phyloP scores from a whole-genome alignment of 2,888 invertebrate genomes.

The Acleris literana region DNA sequence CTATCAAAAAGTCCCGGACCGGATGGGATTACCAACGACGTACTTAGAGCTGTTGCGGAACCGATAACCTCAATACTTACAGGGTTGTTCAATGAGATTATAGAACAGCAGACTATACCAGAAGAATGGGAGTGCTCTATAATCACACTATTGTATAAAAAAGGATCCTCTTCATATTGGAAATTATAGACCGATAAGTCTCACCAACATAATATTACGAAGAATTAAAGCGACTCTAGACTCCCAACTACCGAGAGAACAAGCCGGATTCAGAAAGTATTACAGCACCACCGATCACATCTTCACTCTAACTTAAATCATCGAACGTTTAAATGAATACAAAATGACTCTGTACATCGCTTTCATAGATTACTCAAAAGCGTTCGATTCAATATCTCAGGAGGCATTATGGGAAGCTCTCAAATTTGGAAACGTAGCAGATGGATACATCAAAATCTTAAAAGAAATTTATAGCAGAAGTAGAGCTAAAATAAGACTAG shows the following conservation, averaged over 20 bases:
- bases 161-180: constrained; percentile 9
- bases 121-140: constrained; percentile 8
- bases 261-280: constrained; percentile 17
- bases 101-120: background rate
- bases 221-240: constrained; percentile 16
- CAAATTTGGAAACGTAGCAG: background rate
- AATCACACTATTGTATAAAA: constrained; percentile 13
- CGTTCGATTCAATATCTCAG: constrained; percentile 16
- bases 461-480: constrained; percentile 4
- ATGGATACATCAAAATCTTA: constrained; percentile 2
- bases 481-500: constrained; percentile 3
- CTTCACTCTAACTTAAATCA: constrained; percentile 5
- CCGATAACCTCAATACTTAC: background rate
- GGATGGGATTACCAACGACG: constrained; percentile 4
- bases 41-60: background rate
- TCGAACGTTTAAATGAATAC: background rate
- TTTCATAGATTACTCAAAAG: constrained; percentile 10
- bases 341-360: constrained; percentile 5
- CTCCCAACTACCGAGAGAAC: constrained; percentile 23
- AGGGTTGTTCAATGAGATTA: constrained; percentile 1
- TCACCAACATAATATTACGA: constrained; percentile 13
- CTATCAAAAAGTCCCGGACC: constrained; percentile 2
- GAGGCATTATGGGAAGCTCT: background rate
- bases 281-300: constrained; percentile 10
- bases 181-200: constrained; percentile 4